Conservation (phyloP, 2,888 invertebrate genomes). For the Sericinus montela region DNA sequence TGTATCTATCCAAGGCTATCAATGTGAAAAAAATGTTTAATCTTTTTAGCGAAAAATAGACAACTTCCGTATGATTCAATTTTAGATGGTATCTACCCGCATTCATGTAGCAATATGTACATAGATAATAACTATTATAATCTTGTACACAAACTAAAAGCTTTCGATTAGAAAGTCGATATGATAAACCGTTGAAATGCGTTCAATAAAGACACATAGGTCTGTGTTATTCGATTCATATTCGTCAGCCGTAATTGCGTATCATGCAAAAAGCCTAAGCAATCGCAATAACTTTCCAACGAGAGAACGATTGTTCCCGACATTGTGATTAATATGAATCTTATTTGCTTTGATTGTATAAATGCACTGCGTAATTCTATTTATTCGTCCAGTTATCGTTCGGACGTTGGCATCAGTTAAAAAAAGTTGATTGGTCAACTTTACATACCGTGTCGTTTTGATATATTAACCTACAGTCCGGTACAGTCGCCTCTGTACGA, state of each 20-base stretch:
- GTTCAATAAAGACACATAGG: slow-evolving; percentile 46
- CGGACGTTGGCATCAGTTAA: slow-evolving; percentile 60
- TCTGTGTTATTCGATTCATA: slow-evolving; percentile 50
- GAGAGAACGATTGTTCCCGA: slow-evolving; percentile 37
- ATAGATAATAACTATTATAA: too few relatives aligned
- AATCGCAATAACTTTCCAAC: slow-evolving; percentile 47
- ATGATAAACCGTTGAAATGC: slow-evolving; percentile 52
- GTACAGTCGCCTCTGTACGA: slow-evolving; percentile 26
- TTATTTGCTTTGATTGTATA: slow-evolving; percentile 62
- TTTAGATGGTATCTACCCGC: too few relatives aligned
- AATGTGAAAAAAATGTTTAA: too few relatives aligned
- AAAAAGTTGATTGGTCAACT: slow-evolving; percentile 46
- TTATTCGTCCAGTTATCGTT: slow-evolving; percentile 37
- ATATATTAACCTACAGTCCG: slow-evolving; percentile 54
- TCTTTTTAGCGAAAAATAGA: too few relatives aligned
- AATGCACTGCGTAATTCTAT: slow-evolving; percentile 41
- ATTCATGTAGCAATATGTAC: too few relatives aligned
- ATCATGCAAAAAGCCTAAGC: slow-evolving; percentile 54
- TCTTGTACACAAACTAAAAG: not conserved
- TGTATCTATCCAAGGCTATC: not conserved
- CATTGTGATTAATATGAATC: slow-evolving; percentile 60
- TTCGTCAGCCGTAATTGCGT: slow-evolving; percentile 63
- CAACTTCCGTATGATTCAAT: too few relatives aligned
- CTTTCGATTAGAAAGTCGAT: slow-evolving; percentile 57
- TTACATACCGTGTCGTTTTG: slow-evolving; percentile 47